phyloP scores from a whole-genome alignment of 2,113 vertebrate species.

The Hippopotamus amphibius region DNA sequence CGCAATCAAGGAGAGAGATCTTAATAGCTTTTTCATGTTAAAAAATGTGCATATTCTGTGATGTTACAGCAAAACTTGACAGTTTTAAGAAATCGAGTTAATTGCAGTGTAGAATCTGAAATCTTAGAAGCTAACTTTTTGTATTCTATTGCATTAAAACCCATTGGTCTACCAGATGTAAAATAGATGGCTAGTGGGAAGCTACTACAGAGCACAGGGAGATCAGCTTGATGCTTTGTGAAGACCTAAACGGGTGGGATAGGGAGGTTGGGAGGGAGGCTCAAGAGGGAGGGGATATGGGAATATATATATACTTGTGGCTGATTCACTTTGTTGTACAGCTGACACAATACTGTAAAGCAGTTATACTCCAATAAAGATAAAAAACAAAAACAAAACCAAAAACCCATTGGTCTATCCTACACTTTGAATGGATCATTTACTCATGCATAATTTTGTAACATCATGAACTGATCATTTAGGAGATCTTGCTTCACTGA shows the following conservation, averaged over 20 bases:
- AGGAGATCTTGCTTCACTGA: background rate
- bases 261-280: no score
- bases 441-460: background rate
- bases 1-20: background rate
- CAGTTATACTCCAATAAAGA: no score
- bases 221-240: no score
- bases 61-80: background rate
- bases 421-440: constrained; percentile 5
- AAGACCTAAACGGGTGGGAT: no score
- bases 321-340: no score
- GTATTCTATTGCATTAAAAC: background rate
- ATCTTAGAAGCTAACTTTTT: constrained; percentile 8
- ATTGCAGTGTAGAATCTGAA: constrained; percentile 2
- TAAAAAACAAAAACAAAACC: no score
- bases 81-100: constrained; percentile 49
- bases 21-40: constrained; percentile 18
- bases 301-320: no score
- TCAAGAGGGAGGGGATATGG: no score
- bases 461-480: constrained; percentile 4
- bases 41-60: constrained; percentile 14
- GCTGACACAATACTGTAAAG: no score
- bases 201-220: no score
- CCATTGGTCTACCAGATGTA: background rate
- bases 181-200: no score
- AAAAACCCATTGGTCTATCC: background rate